Percentiles rank a stretch among this genome's conserved stretches.
Conservation (phyloP, 2,113 vertebrate species). For the Callocephalon fimbriatum region DNA sequence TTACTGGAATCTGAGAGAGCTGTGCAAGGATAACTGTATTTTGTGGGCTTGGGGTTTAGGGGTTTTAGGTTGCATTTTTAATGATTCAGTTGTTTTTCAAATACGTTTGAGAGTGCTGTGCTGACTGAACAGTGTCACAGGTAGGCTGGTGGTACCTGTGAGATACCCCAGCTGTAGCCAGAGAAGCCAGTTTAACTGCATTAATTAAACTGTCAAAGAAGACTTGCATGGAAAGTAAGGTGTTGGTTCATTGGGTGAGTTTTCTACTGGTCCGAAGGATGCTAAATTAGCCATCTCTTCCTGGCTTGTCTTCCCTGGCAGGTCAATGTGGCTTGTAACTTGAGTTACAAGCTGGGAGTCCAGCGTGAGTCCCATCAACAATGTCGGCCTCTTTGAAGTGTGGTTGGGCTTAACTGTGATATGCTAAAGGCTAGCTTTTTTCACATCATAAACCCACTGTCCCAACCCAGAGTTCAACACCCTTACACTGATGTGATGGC, state of each 20-base stretch:
- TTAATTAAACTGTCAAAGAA: not conserved
- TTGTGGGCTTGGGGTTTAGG: not conserved
- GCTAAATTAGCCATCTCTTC: not conserved
- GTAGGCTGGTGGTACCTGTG: not conserved
- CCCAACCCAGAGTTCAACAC: not conserved
- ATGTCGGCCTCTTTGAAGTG: not conserved
- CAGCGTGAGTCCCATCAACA: not conserved
- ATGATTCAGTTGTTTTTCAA: not conserved
- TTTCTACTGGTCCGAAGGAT: not conserved
- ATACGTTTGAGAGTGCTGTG: not conserved
- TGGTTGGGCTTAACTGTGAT: not conserved
- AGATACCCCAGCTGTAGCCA: not conserved
- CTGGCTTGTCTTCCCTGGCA: not conserved
- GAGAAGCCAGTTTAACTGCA: not conserved
- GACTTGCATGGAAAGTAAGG: not conserved
- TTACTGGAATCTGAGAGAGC: not conserved
- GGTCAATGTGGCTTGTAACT: not conserved
- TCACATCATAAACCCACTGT: not conserved
- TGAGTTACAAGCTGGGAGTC: not conserved
- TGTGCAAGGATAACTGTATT: not conserved
- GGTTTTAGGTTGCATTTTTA: not conserved
- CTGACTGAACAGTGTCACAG: not conserved
- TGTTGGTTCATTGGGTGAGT: not conserved
- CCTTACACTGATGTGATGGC: not conserved
- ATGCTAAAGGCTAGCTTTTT: not conserved